Evolutionary conservation across 1,140 invertebrate species (phyloP), one percentile per base, ranked within the genome.

Genomic region (Gyrodactylus bullatarudis): DNA sequence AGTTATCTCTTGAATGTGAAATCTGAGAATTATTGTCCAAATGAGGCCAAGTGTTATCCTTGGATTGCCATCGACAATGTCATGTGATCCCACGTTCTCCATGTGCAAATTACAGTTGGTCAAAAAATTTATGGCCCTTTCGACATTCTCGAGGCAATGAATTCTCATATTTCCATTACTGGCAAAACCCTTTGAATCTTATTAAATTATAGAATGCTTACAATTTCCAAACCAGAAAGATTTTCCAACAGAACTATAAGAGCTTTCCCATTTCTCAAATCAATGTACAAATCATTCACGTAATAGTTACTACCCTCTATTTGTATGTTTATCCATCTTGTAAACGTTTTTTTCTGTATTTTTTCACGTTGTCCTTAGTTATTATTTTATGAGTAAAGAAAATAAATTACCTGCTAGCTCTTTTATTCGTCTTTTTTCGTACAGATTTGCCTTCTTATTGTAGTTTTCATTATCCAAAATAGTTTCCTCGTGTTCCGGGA

Each of bases 271-370:
- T 99, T 95, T 75, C 94, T 84, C 77, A 99, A 85, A 81, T 99
- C 95, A 76, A 90, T 86, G 80, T 99, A 98, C 1, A 99, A 84
- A 83, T 99, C 95, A 76, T 86, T 85, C 77, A 98, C 95, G 77
- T 91, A 88, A 79, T 87, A 88, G 74, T 90, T 89, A 75, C 96
- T 91, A 69, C 94, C 87, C 69, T 95, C 89, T 76, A 99, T 84
- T 82, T 99, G 94, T 19, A 93, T 97, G 81, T 99, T 99, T 68
- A 98, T 92, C 81, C 81, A 82, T 89, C 98, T 98, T 81, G 91
- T 91, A 82, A 99, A 99, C 23, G 94, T 99, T 82, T 99, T 99
- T 86, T 99, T 99, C 82, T 99, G 95, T 74, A 99, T 95, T 80
- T 87, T 88, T 84, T 99, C 94, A 84, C 95, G 87, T 85, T 99